Evolutionary conservation across 2,888 invertebrate species (phyloP), one percentile per base, ranked within the genome.

Genomic region (Eurytoma adleriae): DNA sequence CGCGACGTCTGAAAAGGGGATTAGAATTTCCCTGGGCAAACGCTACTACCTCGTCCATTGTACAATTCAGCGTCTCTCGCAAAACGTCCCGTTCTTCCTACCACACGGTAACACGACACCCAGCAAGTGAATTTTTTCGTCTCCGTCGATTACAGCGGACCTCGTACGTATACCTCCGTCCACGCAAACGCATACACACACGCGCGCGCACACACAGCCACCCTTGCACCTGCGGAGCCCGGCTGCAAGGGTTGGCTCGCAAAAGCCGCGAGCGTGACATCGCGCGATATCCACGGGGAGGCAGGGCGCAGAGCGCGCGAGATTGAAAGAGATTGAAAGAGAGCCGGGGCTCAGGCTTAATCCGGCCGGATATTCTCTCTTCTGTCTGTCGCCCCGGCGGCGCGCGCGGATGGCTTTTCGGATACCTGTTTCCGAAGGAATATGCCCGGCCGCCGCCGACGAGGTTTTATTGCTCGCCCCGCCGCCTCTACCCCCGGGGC

Each of bases 1-100:
- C 82, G 80, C 84, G 85, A 86, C 86, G 84, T 87, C 79, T 86
- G 85, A 85, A 86, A 87, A 87, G 86, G 85, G 88, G 86, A 88
- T 87, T 88, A 87, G 86, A 87, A 87, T 88, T 87, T 87, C 86
- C 84, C 80, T 16, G 30, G n/a, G 18, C 18, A 30, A 64, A 64
- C 18, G 40, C 64, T n/a, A 54, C 83, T 7, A 57, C 52, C 30
- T 40, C 40, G 40, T 40, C 40, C 40, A 40, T 40, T 40, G 40
- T 40, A 40, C 40, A 40, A 40, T 40, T 40, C 40, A 40, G 40
- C 40, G 40, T 40, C 40, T 40, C 40, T 40, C 40, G 59, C n/a
- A 5, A 79, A 72, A 77, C 83, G 83, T 40, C 40, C 40, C 7
- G 40, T 7, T 40, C 3, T 40, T 40, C 24, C 50, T 40, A 24